Conservation (phyloP, 2,888 invertebrate genomes). For the Drosophila flavopinicola region DNA sequence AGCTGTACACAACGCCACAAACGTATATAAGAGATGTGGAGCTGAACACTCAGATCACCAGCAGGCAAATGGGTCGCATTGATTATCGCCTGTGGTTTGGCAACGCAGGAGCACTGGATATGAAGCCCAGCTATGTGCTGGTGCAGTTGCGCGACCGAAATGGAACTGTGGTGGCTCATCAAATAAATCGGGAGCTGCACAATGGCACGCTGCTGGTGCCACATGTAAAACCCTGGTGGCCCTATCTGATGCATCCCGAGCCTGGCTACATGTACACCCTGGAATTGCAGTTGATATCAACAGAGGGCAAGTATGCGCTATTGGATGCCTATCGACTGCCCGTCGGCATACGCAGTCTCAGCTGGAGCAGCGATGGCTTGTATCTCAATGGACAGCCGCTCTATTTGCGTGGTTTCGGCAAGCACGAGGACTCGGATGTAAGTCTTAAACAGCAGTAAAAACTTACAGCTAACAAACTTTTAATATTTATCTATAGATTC, state of each 20-base stretch:
- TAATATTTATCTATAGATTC: conserved; percentile 86
- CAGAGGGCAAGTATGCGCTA: conserved; percentile 74
- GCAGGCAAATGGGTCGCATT: conserved; percentile 85
- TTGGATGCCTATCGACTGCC: conserved; percentile 92
- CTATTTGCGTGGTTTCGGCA: conserved; percentile 96
- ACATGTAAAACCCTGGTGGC: conserved; percentile 96
- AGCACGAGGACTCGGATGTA: conserved; percentile 97
- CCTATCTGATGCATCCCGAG: conserved; percentile 91
- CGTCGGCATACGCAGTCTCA: conserved; percentile 93
- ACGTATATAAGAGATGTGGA: conserved; percentile 93
- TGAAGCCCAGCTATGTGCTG: conserved; percentile 65
- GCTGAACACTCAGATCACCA: conserved; percentile 89
- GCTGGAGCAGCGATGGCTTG: conserved; percentile 90
- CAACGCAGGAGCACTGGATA: conserved; percentile 9
- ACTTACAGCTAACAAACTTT: background rate
- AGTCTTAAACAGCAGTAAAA: background rate
- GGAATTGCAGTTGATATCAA: conserved; percentile 85
- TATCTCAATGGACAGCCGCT: conserved; percentile 92
- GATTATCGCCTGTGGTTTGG: conserved; percentile 68
- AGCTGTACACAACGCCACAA: conserved; percentile 93
- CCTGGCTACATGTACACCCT: conserved; percentile 95
- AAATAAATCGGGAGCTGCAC: conserved; percentile 85
- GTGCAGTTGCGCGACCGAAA: conserved; percentile 85
- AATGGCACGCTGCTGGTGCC: conserved; percentile 88
- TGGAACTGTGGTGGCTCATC: conserved; percentile 86